These are phyloP conservation scores for Capreolus pygargus DNA, from an alignment of 2,113 vertebrate species.

Conservation along the genomic window DNA sequence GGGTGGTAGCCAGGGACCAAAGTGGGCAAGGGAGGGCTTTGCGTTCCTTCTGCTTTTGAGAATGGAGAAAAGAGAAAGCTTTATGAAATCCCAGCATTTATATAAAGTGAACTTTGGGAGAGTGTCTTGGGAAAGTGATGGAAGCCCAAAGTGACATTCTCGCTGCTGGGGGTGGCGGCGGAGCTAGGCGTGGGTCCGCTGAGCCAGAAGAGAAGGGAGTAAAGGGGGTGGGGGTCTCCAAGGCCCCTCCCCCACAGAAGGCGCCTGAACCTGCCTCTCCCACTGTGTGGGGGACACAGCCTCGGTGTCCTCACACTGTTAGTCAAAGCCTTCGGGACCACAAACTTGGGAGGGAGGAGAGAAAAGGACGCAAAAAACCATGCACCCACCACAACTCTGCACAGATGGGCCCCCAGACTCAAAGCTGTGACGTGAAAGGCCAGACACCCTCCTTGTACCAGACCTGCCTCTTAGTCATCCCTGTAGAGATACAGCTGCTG, in stretches of 20 bases:
- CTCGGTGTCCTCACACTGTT: not conserved
- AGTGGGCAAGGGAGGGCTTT: not conserved
- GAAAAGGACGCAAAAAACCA: not conserved
- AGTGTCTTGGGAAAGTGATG: not conserved
- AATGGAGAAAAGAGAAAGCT: not conserved
- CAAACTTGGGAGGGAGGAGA: not conserved
- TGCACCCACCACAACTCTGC: fast-evolving
- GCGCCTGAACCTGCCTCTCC: not conserved
- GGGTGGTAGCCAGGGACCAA: not conserved
- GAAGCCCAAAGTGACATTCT: not conserved
- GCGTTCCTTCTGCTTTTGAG: not conserved
- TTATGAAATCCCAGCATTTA: too few relatives aligned
- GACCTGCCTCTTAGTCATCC: not conserved
- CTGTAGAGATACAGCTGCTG: not conserved
- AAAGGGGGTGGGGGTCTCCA: not conserved
- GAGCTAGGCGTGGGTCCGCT: not conserved
- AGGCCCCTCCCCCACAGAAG: not conserved
- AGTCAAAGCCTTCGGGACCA: too few relatives aligned
- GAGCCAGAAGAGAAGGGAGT: not conserved
- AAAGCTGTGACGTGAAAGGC: fast-evolving
- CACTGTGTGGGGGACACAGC: too few relatives aligned
- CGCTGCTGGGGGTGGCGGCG: fast-evolving
- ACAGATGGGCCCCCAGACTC: not conserved
- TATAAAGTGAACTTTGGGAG: not conserved
- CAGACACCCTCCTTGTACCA: not conserved